Evolutionary conservation across 2,888 invertebrate genomes (phyloP), one percentile per base, ranked within the genome.

Genomic region (Tryphoninae sp.): DNA sequence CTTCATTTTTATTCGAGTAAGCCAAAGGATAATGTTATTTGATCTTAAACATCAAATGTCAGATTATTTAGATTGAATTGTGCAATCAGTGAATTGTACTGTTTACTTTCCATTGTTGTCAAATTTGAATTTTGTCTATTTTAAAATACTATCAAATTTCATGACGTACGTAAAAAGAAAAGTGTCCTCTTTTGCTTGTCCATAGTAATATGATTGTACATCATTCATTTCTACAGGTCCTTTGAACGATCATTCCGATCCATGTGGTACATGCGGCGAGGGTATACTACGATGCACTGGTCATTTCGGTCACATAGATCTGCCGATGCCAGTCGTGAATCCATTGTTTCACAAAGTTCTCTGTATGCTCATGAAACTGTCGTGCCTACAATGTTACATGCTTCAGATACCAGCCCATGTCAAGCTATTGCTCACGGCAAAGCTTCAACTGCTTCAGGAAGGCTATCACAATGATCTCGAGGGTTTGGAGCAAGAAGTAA

Each of bases 301-400:
- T 0, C 99, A 99, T 92, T 96, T 98, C 92, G 99, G 99, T 0
- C 97, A 98, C 90, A 98, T 99, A 83, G 96, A 96, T 85, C 93
- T 99, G 0, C 97, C 97, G 0, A 92, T 98, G 11, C 95, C 97
- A 0, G 96, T 98, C 0, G 95, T 97, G 78, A 99, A 99, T 93
- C 99, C 99, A 0, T 89, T 99, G 64, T 97, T 98, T 88, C 95
- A 96, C 83, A 95, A 95, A 88, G 93, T 95, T 42, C 93, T 98
- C 19, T 94, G 94, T 75, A 94, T 93, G 0, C 90, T 97, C 8
- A 93, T 97, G 69, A 94, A 94, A 83, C 92, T 95, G 0, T 94
- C 95, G 22, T 98, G 98, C 88, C 90, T 96, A 4, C 92, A 93
- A 71, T 98, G 98, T 89, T 94, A 93, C 84, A 94, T 92, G 86